These are phyloP conservation scores for Hyposoter dolosus DNA, from an alignment of 2,888 invertebrate genomes.

Conservation along the genomic window DNA sequence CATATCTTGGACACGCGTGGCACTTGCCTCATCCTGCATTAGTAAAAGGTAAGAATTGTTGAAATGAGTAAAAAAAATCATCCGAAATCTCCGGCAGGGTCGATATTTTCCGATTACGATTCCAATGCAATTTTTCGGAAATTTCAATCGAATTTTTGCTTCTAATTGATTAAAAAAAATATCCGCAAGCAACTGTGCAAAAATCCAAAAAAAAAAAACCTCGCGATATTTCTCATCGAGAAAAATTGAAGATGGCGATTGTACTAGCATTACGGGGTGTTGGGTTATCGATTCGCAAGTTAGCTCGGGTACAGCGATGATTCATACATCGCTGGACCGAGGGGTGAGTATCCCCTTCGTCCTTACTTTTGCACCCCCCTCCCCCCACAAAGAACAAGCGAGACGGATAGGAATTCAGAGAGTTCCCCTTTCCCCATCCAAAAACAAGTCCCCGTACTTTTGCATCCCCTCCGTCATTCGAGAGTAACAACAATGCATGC, in stretches of 20 bases:
- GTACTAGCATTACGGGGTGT: constrained; percentile 20
- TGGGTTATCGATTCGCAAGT: constrained; percentile 71
- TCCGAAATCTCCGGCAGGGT: not conserved
- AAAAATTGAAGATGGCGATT: constrained; percentile 33
- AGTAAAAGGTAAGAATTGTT: constrained; percentile 87
- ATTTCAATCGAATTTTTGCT: not conserved
- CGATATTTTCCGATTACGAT: not conserved
- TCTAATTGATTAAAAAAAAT: not conserved
- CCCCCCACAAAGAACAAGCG: constrained; percentile 70
- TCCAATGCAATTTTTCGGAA: not conserved
- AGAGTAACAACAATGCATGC: constrained; percentile 79
- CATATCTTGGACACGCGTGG: constrained; percentile 92
- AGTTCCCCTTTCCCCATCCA: constrained; percentile 59
- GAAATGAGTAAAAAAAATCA: not conserved
- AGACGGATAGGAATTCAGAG: constrained; percentile 63
- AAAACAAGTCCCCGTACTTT: constrained; percentile 53
- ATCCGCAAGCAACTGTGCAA: not conserved
- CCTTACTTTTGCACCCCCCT: constrained; percentile 75
- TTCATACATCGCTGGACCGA: constrained; percentile 81
- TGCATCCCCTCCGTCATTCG: constrained; percentile 68
- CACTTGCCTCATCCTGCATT: constrained; percentile 86
- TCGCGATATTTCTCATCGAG: constrained; percentile 32
- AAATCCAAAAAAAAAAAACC: not conserved
- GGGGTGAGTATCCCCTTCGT: constrained; percentile 74
- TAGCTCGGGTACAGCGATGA: constrained; percentile 77